A percentile compares a stretch with the other conserved stretches of the same genome.
Conservation (phyloP, 2,797 vertebrate genomes). For the Echiichthys vipera region DNA sequence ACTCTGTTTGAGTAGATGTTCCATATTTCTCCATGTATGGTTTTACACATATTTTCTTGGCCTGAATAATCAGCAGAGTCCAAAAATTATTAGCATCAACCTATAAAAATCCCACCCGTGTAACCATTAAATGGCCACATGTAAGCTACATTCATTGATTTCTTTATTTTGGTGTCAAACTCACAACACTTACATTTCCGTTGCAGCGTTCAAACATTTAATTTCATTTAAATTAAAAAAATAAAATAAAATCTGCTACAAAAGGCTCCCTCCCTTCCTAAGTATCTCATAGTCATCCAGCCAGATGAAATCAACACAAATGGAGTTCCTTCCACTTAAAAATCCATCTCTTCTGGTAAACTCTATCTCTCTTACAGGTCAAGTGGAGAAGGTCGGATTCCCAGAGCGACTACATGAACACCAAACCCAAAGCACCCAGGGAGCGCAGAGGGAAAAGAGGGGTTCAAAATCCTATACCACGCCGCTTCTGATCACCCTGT, state of each 20-base stretch:
- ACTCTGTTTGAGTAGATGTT: not conserved
- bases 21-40: not conserved
- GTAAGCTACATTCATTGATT: too few species aligned
- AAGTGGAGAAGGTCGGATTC: conserved; percentile 44
- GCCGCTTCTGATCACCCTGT: conserved; percentile 43
- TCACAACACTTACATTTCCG: too few species aligned
- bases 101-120: not conserved
- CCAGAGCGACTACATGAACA: conserved; percentile 81
- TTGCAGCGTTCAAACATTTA: too few species aligned
- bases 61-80: not conserved
- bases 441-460: conserved; percentile 61
- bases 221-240: too few species aligned
- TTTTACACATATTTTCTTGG: not conserved
- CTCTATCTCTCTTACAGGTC: conserved; percentile 72
- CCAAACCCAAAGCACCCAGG: conserved; percentile 64
- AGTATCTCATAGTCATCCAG: too few species aligned
- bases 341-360: too few species aligned
- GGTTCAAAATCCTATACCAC: conserved; percentile 57
- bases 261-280: too few species aligned
- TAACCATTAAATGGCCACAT: not conserved
- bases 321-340: too few species aligned
- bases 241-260: too few species aligned
- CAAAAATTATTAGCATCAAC: not conserved
- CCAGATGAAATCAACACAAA: too few species aligned
- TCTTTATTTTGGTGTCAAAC: too few species aligned